Percentiles rank a stretch among this genome's conserved stretches.
phyloP scores from a whole-genome alignment of 92 coral and sea anemone species.

The Palythoa grandis region DNA sequence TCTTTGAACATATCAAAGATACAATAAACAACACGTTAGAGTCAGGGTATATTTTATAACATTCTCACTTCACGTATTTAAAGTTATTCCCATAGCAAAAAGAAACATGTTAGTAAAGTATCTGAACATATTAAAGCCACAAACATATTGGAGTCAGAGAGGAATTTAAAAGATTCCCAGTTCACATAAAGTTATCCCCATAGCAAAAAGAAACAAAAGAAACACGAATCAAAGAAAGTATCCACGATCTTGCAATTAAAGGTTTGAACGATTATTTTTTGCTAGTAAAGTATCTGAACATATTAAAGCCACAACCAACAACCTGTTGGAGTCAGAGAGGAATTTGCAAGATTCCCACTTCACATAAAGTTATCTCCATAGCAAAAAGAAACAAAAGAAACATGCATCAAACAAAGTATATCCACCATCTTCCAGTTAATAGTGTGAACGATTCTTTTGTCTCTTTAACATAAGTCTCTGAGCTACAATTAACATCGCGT shows the following conservation, averaged over 20 bases:
- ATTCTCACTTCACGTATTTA: no score
- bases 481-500: neutral
- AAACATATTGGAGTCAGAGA: neutral
- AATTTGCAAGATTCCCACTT: neutral
- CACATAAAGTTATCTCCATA: neutral
- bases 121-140: no score
- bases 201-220: neutral
- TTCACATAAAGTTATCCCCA: neutral
- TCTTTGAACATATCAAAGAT: no score
- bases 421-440: neutral
- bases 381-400: neutral
- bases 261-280: neutral
- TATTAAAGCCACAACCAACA: neutral
- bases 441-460: neutral
- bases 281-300: neutral
- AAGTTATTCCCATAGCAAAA: no score
- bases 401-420: neutral
- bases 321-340: neutral
- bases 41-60: no score
- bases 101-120: no score
- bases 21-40: no score
- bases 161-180: neutral
- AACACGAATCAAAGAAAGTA: neutral
- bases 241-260: neutral
- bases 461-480: neutral